These are phyloP conservation scores for Sinodicranocentrus sp. DNA, from an alignment of 2,888 invertebrate species.

Conservation along the genomic window DNA sequence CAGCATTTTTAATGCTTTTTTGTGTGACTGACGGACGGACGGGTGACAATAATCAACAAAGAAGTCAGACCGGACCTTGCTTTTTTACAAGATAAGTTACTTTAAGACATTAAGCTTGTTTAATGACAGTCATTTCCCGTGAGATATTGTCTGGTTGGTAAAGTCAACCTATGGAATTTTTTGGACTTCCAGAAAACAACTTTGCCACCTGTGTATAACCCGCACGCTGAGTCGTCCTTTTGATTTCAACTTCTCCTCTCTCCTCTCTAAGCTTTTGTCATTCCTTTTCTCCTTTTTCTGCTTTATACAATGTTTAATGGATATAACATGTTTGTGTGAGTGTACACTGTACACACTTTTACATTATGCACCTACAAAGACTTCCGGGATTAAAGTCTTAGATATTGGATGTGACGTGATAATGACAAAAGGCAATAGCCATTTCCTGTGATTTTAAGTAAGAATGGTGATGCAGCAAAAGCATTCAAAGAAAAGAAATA, in stretches of 20 bases:
- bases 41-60: slow-evolving; percentile 23
- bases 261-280: background rate
- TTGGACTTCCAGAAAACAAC: slow-evolving; percentile 1
- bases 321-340: slow-evolving; percentile 26
- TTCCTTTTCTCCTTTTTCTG: background rate
- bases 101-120: slow-evolving; percentile 18
- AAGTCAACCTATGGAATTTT: background rate
- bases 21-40: slow-evolving; percentile 1
- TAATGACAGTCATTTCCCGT: slow-evolving; percentile 58
- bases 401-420: slow-evolving; percentile 62
- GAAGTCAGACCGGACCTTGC: slow-evolving; percentile 7
- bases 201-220: slow-evolving; percentile 37
- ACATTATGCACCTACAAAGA: slow-evolving; percentile 34
- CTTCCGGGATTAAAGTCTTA: slow-evolving; percentile 57
- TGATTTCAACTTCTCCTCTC: background rate
- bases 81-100: slow-evolving; percentile 5
- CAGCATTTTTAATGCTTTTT: background rate
- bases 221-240: too few species aligned
- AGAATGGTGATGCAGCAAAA: slow-evolving; percentile 44
- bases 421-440: slow-evolving; percentile 60
- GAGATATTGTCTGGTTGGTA: slow-evolving; percentile 44
- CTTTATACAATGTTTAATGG: slow-evolving; percentile 47
- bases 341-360: background rate
- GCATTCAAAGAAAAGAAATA: slow-evolving; percentile 35
- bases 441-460: slow-evolving; percentile 59